Evolutionary conservation across 2,113 vertebrate genomes (phyloP), one percentile per base, ranked within the genome.

Genomic region (Pleuronectes platessa): DNA sequence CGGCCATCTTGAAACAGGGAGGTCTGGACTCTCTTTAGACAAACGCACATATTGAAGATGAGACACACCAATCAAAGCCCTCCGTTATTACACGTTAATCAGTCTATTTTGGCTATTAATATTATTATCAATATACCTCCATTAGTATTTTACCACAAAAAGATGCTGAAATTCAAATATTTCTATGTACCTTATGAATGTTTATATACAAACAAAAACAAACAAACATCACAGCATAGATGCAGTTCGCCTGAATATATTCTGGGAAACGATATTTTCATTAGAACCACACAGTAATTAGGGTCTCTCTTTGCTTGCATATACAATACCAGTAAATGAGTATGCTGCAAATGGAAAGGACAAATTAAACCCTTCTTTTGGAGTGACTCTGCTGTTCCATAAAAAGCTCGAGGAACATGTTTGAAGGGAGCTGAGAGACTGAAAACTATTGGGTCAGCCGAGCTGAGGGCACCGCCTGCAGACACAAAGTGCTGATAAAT

Each of bases 271-370:
- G 0, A 27, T 67, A 62, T 69, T 63, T 81, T 77, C 26, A 71
- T 79, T 60, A 65, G 84, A 84, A 85, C 83, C 84, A 86, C 92
- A 93, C 92, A 92, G 91, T 93, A 87, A 86, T 76, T 63, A 74
- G 66, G 89, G 89, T 93, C 91, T 92, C 88, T 91, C 15, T 79
- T 83, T 72, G 61, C 54, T 93, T 93, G 92, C 92, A 93, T 93
- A 90, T 79, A 74, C 63, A 63, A 83, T 45, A 86, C 18, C 55
- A 35, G 55, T 78, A 76, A 80, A 79, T 72, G 55, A 70, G 55
- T 74, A 65, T 20, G 78, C 59, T 76, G 80, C 68, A 68, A 37
- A 59, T 76, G 51, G 42, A 61, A 74, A 76, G 60, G 67, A 83
- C 42, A 42, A 75, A 74, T 75, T 10, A 1, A 85, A 85, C n/a